Percentiles rank a stretch among this genome's conserved stretches.
Conservation (phyloP, 1,140 invertebrate species). For the Drosophila mojavensis region DNA sequence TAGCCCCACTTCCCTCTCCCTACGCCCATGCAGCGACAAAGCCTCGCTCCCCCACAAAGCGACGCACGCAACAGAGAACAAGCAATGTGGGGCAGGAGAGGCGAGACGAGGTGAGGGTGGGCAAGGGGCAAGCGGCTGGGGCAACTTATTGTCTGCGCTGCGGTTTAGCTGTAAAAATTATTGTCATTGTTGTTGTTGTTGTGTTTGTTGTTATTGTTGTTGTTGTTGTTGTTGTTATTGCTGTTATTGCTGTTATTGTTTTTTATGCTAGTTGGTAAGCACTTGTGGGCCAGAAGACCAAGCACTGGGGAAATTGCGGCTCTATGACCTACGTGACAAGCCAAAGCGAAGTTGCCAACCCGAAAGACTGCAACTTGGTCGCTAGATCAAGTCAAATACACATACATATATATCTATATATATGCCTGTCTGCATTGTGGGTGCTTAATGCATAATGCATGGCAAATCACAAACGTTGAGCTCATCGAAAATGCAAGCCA, state of each 20-base stretch:
- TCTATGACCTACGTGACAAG: constrained; percentile 74
- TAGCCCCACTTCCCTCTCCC: constrained; percentile 10
- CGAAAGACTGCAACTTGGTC: constrained; percentile 52
- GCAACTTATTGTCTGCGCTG: constrained; percentile 31
- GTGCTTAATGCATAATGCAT: constrained; percentile 69
- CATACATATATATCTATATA: constrained; percentile 16
- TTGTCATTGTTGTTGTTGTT: constrained; percentile 56
- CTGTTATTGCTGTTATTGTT: constrained; percentile 27
- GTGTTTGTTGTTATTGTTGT: constrained; percentile 1
- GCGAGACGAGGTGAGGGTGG: background rate
- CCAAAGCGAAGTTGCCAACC: constrained; percentile 7
- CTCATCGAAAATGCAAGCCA: constrained; percentile 48
- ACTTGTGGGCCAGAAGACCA: constrained; percentile 42
- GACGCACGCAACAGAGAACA: background rate
- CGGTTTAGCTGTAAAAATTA: constrained; percentile 68
- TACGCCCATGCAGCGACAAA: no score
- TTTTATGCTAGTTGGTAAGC: constrained; percentile 59
- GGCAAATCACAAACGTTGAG: constrained; percentile 40
- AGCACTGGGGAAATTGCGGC: background rate
- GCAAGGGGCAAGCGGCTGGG: constrained; percentile 32
- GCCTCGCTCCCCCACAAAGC: constrained; percentile 5
- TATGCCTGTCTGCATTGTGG: constrained; percentile 22
- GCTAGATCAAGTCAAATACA: constrained; percentile 60
- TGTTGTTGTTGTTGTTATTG: constrained; percentile 13
- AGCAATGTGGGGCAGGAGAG: background rate